phyloP scores from a whole-genome alignment of 1,140 invertebrate genomes.

The Drosophila miranda region DNA sequence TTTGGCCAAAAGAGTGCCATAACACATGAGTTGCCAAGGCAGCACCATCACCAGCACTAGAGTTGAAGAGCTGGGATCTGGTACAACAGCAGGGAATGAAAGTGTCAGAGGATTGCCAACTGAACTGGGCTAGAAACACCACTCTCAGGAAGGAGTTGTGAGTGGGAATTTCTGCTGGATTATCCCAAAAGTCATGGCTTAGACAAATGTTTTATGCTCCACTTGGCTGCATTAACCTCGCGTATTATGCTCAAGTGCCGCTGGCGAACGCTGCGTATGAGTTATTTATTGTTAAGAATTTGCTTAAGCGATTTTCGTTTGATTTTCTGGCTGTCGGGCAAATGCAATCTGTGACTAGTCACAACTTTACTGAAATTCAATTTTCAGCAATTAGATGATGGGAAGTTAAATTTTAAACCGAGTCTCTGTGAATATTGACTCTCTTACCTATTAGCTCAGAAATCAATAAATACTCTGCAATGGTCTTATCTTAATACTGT shows the following conservation, averaged over 20 bases:
- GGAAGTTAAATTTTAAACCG: no score
- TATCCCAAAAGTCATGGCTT: conserved; percentile 62
- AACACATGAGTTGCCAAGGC: conserved; percentile 28
- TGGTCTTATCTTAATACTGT: no score
- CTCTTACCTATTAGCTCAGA: no score
- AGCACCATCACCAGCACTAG: neutral
- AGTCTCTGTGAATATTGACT: no score
- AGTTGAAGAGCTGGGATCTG: no score
- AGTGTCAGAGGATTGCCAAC: conserved; percentile 41
- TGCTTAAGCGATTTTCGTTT: no score
- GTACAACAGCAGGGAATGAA: conserved; percentile 39
- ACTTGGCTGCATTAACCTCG: conserved; percentile 61
- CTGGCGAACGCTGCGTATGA: conserved; percentile 18
- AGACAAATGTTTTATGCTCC: conserved; percentile 64
- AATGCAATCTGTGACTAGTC: no score
- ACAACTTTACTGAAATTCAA: no score
- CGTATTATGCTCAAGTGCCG: conserved; percentile 12
- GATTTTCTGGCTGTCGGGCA: no score
- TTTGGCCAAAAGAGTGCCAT: conserved; percentile 41
- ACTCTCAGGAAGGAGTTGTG: conserved; percentile 1
- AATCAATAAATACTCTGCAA: no score
- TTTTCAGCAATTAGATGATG: no score
- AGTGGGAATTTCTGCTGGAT: conserved; percentile 32
- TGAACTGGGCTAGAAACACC: no score
- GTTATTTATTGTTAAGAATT: conserved; percentile 55